Percentiles rank a stretch among this genome's conserved stretches.
These are phyloP conservation scores for Pollenia amentaria DNA, from an alignment of 2,888 invertebrate genomes.

Conservation along the genomic window DNA sequence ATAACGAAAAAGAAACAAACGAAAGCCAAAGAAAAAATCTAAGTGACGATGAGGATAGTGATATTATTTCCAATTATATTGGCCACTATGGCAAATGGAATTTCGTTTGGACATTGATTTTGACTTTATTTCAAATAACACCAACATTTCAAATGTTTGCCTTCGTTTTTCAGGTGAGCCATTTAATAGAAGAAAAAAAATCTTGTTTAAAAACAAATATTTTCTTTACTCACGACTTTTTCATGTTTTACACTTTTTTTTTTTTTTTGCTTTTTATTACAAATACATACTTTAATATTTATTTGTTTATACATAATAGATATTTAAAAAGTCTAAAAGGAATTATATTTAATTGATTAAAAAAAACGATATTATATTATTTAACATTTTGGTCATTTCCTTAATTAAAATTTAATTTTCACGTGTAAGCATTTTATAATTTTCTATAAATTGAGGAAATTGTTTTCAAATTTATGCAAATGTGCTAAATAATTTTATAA, in stretches of 20 bases:
- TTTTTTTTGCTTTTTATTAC: not conserved
- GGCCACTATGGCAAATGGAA: conserved; percentile 88
- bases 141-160: conserved; percentile 88
- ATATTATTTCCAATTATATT: conserved; percentile 86
- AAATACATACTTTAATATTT: not conserved
- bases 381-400: not conserved
- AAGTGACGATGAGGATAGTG: conserved; percentile 83
- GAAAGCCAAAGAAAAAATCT: conserved; percentile 73
- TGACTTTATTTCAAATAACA: conserved; percentile 87
- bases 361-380: not conserved
- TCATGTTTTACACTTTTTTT: not conserved
- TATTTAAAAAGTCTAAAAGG: not conserved
- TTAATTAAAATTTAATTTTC: not conserved
- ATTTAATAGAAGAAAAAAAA: conserved; percentile 14
- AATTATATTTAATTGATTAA: not conserved
- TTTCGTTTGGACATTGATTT: conserved; percentile 86
- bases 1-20: conserved; percentile 1
- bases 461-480: not conserved
- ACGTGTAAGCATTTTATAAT: too few species aligned
- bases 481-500: not conserved
- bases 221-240: conserved; percentile 56
- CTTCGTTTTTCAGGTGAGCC: conserved; percentile 86
- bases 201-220: conserved; percentile 16
- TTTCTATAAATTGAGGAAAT: not conserved
- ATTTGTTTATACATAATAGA: conserved; percentile 16